These are phyloP conservation scores for Pterocles burchelli DNA, from an alignment of 2,113 vertebrate species.

Conservation along the genomic window DNA sequence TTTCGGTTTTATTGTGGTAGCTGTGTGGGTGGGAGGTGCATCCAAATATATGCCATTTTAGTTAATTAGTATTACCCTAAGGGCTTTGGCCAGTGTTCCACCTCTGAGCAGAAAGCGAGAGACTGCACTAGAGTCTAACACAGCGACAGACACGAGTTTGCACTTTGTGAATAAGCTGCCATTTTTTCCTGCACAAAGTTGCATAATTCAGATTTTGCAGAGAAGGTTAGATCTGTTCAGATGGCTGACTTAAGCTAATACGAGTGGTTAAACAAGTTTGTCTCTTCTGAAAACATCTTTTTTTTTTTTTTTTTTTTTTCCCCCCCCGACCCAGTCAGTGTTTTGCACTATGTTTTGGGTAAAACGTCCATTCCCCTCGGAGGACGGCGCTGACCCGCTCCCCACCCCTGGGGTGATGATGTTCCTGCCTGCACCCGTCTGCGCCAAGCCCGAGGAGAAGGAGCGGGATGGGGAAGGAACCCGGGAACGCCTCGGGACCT, in stretches of 20 bases:
- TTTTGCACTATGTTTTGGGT: not conserved
- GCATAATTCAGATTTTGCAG: not conserved
- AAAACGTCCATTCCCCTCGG: not conserved
- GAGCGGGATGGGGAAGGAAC: not conserved
- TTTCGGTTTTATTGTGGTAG: not conserved
- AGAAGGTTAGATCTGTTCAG: not conserved
- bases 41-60: not conserved
- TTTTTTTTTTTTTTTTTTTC: not conserved
- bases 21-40: not conserved
- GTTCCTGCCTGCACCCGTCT: not conserved
- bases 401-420: not conserved
- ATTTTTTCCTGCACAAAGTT: not conserved
- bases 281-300: not conserved
- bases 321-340: not conserved
- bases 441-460: not conserved
- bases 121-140: not conserved
- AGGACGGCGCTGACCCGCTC: not conserved
- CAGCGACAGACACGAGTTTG: accelerated
- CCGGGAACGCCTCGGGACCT: not conserved
- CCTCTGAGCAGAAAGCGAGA: not conserved
- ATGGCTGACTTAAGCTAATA: no score
- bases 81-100: not conserved
- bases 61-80: not conserved
- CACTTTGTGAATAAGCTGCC: not conserved
- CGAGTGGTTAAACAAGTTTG: not conserved